Evolutionary conservation across 1,140 invertebrate species (phyloP).

Genomic region (Diorhabda carinulata): DNA sequence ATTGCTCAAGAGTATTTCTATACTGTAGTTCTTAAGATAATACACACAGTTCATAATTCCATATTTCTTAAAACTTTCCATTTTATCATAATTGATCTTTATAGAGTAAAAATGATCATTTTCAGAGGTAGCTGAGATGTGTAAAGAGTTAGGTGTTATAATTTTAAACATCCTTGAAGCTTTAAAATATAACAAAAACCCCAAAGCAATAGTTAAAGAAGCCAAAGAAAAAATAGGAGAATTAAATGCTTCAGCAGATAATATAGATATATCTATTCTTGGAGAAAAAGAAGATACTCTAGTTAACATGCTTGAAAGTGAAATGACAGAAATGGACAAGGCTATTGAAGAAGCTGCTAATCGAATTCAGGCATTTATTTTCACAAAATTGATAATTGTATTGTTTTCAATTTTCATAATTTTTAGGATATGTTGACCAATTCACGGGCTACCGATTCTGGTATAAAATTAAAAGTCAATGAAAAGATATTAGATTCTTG

Average conservation of each 20-base stretch:
- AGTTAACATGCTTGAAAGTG: slow-evolving; percentile 77
- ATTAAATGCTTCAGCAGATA: slow-evolving; percentile 54
- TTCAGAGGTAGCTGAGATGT: slow-evolving; percentile 58
- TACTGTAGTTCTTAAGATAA: no score
- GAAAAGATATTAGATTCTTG: slow-evolving; percentile 96
- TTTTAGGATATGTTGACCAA: slow-evolving; percentile 78
- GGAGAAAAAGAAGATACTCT: slow-evolving; percentile 53
- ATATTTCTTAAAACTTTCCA: no score
- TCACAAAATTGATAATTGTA: neutral
- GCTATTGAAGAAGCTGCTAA: slow-evolving; percentile 81
- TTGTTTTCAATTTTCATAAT: slow-evolving; percentile 10
- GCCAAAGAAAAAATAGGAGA: slow-evolving; percentile 53
- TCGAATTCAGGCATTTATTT: slow-evolving; percentile 65
- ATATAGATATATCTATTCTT: slow-evolving; percentile 47
- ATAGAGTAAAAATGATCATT: neutral
- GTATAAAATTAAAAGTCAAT: slow-evolving; percentile 95
- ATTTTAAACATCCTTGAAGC: slow-evolving; percentile 49
- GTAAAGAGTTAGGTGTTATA: slow-evolving; percentile 55
- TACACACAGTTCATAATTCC: no score
- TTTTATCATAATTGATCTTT: no score
- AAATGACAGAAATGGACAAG: slow-evolving; percentile 84
- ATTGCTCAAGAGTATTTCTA: no score
- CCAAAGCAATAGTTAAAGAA: slow-evolving; percentile 31
- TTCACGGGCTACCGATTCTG: slow-evolving; percentile 82
- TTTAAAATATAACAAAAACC: slow-evolving; percentile 46